Evolutionary conservation across 2,888 invertebrate genomes (phyloP).

Genomic region (Acleris emargana): DNA sequence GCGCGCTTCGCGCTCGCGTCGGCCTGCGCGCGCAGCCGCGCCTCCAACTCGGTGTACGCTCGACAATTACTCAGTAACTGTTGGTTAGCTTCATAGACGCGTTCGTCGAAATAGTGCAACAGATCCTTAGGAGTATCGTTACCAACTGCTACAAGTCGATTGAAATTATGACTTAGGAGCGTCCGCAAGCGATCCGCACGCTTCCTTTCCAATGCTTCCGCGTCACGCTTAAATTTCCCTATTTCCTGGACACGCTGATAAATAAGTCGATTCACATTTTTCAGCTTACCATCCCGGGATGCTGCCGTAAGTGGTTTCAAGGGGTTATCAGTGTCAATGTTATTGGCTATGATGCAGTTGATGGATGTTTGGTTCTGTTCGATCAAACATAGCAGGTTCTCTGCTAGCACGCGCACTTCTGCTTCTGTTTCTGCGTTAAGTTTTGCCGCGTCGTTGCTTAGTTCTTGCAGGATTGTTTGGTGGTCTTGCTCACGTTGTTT

Average conservation of each 20-base stretch:
- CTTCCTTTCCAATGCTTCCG: conserved; percentile 58
- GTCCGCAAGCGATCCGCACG: conserved; percentile 60
- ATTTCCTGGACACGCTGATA: conserved; percentile 51
- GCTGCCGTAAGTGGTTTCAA: conserved; percentile 39
- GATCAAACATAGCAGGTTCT: conserved; percentile 56
- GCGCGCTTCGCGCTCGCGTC: conserved; percentile 53
- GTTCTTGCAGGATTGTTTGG: conserved; percentile 46
- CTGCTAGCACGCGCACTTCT: conserved; percentile 56
- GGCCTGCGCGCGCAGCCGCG: conserved; percentile 56
- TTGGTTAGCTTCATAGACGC: conserved; percentile 66
- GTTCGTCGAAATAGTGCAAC: conserved; percentile 68
- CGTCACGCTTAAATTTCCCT: conserved; percentile 56
- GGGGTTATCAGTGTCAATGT: conserved; percentile 30
- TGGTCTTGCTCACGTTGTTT: conserved; percentile 58
- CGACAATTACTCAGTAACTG: conserved; percentile 68
- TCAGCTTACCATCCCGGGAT: conserved; percentile 49
- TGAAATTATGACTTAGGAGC: conserved; percentile 64
- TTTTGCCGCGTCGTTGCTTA: conserved; percentile 47
- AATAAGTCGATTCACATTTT: conserved; percentile 49
- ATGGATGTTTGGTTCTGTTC: conserved; percentile 58
- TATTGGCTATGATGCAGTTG: conserved; percentile 51
- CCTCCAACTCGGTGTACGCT: conserved; percentile 64
- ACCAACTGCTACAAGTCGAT: conserved; percentile 57
- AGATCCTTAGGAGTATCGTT: conserved; percentile 60
- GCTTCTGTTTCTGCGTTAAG: conserved; percentile 57